Conservation (phyloP, 2,888 invertebrate species). For the Calameuta idolon region DNA sequence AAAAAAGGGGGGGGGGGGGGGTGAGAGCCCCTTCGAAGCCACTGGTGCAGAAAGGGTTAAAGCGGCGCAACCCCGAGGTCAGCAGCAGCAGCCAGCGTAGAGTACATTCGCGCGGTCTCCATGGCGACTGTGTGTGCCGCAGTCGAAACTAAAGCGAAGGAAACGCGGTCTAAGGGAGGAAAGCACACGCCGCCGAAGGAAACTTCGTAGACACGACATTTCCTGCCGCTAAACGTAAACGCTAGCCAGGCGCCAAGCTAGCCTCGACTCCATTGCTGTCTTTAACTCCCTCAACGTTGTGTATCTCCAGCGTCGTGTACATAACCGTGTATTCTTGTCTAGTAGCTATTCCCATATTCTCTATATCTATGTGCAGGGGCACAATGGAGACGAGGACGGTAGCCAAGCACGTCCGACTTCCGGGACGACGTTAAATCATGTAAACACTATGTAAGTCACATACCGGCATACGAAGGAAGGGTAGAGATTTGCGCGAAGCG, state of each 20-base stretch:
- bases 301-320: background rate
- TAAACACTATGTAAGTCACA: conserved; percentile 54
- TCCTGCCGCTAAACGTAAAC: conserved; percentile 44
- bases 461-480: background rate
- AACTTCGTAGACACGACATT: conserved; percentile 59
- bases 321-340: background rate
- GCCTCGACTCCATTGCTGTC: background rate
- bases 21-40: background rate
- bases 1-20: no score
- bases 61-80: background rate
- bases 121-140: conserved; percentile 39
- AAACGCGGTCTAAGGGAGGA: conserved; percentile 11
- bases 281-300: background rate
- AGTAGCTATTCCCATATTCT: background rate
- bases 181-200: conserved; percentile 34
- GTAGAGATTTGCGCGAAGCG: background rate
- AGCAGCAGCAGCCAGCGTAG: background rate
- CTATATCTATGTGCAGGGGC: background rate
- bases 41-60: background rate
- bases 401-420: conserved; percentile 4
- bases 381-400: background rate
- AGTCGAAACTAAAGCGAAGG: conserved; percentile 29
- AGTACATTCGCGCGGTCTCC: conserved; percentile 25
- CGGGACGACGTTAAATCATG: conserved; percentile 50
- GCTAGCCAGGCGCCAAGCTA: conserved; percentile 12